Conservation (phyloP, 2,113 vertebrate species). For the Phasianus colchicus region DNA sequence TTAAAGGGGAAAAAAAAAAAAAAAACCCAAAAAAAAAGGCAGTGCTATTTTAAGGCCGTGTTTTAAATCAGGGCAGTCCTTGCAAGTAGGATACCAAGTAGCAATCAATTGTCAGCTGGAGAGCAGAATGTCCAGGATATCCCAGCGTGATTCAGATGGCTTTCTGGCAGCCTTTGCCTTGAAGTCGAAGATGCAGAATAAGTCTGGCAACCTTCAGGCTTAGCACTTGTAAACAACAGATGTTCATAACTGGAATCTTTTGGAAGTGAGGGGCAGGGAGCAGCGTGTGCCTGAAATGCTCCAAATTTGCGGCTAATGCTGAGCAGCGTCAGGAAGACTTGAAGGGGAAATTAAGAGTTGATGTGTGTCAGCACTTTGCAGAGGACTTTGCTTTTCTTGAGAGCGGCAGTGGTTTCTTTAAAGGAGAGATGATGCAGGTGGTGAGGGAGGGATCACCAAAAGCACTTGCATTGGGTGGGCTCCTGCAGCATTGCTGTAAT, state of each 20-base stretch:
- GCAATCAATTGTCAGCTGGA: slow-evolving; percentile 68
- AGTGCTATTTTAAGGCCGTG: slow-evolving; percentile 31
- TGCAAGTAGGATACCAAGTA: slow-evolving; percentile 36
- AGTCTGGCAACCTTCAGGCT: slow-evolving; percentile 78
- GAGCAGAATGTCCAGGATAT: slow-evolving; percentile 68
- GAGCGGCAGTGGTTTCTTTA: neutral
- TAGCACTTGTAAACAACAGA: slow-evolving; percentile 83
- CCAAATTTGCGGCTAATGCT: neutral
- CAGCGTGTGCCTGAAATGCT: slow-evolving; percentile 67
- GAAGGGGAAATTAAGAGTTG: neutral
- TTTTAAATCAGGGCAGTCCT: slow-evolving; percentile 62
- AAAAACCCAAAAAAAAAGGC: neutral
- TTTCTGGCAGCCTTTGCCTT: slow-evolving; percentile 70
- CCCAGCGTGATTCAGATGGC: slow-evolving; percentile 76
- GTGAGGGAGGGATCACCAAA: neutral
- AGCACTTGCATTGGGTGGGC: rapidly evolving
- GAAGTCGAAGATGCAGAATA: slow-evolving; percentile 70
- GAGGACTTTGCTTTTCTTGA: neutral
- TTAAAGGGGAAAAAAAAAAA: too few species aligned
- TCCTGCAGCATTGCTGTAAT: neutral
- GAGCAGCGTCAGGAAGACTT: slow-evolving; percentile 24
- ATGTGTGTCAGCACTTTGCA: neutral
- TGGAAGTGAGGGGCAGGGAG: slow-evolving; percentile 54
- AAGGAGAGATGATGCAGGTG: neutral
- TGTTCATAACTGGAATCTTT: slow-evolving; percentile 78